phyloP scores from a whole-genome alignment of 2,113 vertebrate genomes.

The Prietella phreatophila region DNA sequence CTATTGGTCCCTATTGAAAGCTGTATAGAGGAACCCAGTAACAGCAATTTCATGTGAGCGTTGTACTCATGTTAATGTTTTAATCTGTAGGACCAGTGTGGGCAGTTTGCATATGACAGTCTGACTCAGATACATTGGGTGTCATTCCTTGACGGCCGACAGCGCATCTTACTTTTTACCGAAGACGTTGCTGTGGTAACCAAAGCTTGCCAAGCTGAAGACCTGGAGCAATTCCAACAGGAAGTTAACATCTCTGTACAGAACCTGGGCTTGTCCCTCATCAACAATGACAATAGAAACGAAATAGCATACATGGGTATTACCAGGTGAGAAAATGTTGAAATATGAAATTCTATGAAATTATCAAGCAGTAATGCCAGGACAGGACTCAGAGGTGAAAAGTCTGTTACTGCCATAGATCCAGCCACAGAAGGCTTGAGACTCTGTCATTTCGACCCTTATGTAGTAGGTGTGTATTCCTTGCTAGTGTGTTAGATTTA shows the following conservation, averaged over 20 bases:
- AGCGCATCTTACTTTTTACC: constrained; percentile 90
- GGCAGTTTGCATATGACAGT: constrained; percentile 83
- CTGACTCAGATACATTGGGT: constrained; percentile 91
- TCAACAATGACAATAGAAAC: constrained; percentile 85
- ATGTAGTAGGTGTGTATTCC: no score
- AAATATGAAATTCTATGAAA: neutral
- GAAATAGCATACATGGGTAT: constrained; percentile 94
- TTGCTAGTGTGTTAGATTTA: neutral
- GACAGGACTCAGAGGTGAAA: neutral
- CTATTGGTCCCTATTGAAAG: neutral
- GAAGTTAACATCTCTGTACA: constrained; percentile 88
- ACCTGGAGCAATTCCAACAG: constrained; percentile 88
- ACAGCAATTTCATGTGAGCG: neutral
- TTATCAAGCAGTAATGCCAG: neutral
- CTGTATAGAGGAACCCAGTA: neutral
- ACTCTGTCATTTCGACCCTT: neutral
- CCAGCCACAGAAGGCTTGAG: neutral
- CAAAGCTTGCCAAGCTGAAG: constrained; percentile 91
- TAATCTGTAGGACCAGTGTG: constrained; percentile 80
- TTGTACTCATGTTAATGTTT: neutral
- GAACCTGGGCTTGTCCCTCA: constrained; percentile 88
- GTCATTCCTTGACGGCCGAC: constrained; percentile 91
- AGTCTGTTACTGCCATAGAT: neutral
- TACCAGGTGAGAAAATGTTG: constrained; percentile 78
- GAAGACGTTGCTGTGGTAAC: constrained; percentile 88